These are phyloP conservation scores for Sycophila texana DNA, from an alignment of 2,888 invertebrate species.

Conservation along the genomic window DNA sequence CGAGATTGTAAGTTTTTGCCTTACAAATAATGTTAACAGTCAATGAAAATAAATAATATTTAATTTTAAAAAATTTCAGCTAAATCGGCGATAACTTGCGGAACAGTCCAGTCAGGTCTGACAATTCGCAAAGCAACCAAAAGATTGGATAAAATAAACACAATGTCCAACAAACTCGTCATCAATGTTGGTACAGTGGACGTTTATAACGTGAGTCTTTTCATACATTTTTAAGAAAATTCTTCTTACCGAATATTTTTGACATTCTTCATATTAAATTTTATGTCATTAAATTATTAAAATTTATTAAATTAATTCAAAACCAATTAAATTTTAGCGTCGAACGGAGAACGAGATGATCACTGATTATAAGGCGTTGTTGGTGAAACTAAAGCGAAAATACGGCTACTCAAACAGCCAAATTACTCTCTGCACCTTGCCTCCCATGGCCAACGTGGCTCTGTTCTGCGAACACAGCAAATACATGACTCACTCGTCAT, in stretches of 20 bases:
- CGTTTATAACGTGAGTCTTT: slow-evolving; percentile 63
- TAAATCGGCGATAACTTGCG: slow-evolving; percentile 63
- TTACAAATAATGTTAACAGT: not conserved
- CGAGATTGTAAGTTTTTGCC: slow-evolving; percentile 58
- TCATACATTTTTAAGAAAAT: not conserved
- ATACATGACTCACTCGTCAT: not conserved
- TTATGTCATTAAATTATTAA: not conserved
- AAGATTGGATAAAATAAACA: slow-evolving; percentile 57
- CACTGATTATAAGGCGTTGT: slow-evolving; percentile 60
- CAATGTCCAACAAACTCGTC: slow-evolving; percentile 63
- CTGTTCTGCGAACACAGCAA: not conserved
- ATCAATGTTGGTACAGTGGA: slow-evolving; percentile 68
- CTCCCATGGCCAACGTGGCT: slow-evolving; percentile 64
- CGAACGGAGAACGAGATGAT: slow-evolving; percentile 59
- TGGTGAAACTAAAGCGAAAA: slow-evolving; percentile 57
- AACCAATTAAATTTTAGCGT: slow-evolving; percentile 53
- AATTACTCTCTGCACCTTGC: slow-evolving; percentile 67
- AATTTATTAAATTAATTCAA: not conserved
- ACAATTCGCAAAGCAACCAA: slow-evolving; percentile 62
- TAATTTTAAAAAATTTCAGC: slow-evolving; percentile 56
- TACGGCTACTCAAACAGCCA: slow-evolving; percentile 59
- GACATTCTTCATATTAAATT: not conserved
- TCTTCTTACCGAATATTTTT: not conserved
- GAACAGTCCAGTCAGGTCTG: slow-evolving; percentile 67
- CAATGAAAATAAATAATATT: not conserved